Conservation (phyloP, 2,113 vertebrate genomes). For the Phalacrocorax aristotelis region DNA sequence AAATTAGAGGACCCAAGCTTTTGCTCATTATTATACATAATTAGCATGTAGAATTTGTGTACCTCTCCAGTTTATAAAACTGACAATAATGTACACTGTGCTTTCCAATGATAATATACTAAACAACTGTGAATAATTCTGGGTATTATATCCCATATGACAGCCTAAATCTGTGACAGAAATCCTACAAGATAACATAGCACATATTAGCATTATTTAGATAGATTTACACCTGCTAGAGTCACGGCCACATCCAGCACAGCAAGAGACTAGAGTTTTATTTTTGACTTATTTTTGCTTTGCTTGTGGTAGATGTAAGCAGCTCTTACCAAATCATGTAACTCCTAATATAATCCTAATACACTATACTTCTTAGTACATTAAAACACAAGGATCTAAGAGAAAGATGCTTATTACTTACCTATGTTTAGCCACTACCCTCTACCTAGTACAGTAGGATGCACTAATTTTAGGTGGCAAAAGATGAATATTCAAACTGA, state of each 20-base stretch:
- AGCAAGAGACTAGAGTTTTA: not conserved
- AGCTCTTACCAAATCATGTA: not conserved
- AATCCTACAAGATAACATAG: not conserved
- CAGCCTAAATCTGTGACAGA: not conserved
- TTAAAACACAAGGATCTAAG: not conserved
- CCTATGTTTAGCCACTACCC: not conserved
- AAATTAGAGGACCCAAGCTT: not conserved
- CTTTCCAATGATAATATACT: not conserved
- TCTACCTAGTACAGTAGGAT: not conserved
- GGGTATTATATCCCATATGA: not conserved
- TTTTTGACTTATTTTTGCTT: not conserved
- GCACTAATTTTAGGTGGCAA: not conserved
- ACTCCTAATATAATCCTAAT: not conserved
- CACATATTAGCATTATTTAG: not conserved
- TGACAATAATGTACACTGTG: not conserved
- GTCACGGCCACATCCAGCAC: not conserved
- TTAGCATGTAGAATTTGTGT: not conserved
- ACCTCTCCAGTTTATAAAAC: not conserved
- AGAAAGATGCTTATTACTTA: not conserved
- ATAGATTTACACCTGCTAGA: not conserved
- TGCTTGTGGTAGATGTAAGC: not conserved
- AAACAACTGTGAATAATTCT: not conserved
- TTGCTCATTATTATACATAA: rapidly evolving
- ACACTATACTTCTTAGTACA: not conserved
- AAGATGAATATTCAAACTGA: not conserved